A percentile compares a stretch with the other conserved stretches of the same genome.
Evolutionary conservation across 64 coral and sea anemone genomes (phyloP).

Genomic region (Hydrozoanthus tunicans): DNA sequence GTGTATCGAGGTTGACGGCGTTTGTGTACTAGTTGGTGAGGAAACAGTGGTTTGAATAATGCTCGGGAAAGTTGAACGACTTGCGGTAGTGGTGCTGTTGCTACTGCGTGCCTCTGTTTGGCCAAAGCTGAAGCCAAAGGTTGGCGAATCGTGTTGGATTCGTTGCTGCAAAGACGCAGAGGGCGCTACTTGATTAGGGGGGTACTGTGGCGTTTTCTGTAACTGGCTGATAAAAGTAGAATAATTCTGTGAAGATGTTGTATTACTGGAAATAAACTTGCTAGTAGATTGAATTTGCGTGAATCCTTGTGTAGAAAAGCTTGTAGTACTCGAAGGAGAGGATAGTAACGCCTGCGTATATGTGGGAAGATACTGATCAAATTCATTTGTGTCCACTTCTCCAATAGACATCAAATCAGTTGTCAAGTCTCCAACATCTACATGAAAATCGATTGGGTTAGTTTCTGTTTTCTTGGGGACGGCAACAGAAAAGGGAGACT

Average conservation of each 20-base stretch:
- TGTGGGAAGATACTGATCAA: constrained; percentile 85
- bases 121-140: constrained; percentile 65
- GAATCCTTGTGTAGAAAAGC: constrained; percentile 57
- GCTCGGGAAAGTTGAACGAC: constrained; percentile 35
- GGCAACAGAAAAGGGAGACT: constrained; percentile 15
- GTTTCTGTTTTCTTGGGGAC: constrained; percentile 77
- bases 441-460: constrained; percentile 86
- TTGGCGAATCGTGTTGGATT: constrained; percentile 72
- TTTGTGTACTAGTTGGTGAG: constrained; percentile 44
- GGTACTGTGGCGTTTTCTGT: constrained; percentile 83
- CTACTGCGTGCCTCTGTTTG: constrained; percentile 61
- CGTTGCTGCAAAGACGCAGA: constrained; percentile 88
- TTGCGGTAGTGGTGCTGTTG: constrained; percentile 25
- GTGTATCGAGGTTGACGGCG: constrained; percentile 60
- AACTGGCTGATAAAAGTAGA: constrained; percentile 88
- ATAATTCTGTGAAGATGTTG: constrained; percentile 72
- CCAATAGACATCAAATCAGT: constrained; percentile 87
- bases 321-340: constrained; percentile 35
- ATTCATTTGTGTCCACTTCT: constrained; percentile 86
- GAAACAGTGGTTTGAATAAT: constrained; percentile 53
- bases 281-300: constrained; percentile 63
- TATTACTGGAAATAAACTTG: constrained; percentile 71
- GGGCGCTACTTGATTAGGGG: constrained; percentile 84
- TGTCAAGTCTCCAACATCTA: constrained; percentile 85
- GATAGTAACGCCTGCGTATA: constrained; percentile 75